These are phyloP conservation scores for Laspeyria flexula DNA, from an alignment of 2,888 invertebrate genomes.

Conservation along the genomic window DNA sequence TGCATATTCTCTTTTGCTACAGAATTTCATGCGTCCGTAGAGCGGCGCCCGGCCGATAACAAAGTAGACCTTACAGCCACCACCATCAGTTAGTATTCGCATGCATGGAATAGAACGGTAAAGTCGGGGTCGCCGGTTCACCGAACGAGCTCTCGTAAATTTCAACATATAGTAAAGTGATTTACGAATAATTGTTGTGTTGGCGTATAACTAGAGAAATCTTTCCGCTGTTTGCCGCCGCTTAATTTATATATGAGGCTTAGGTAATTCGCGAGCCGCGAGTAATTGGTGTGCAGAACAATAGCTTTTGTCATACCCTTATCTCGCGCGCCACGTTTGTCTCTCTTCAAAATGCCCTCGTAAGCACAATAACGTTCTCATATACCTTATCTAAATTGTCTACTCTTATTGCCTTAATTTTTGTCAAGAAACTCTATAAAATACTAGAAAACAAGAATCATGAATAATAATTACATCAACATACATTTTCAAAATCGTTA, in stretches of 20 bases:
- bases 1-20: conserved; percentile 85
- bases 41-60: conserved; percentile 45
- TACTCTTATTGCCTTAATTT: conserved; percentile 32
- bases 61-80: conserved; percentile 71
- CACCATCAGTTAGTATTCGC: conserved; percentile 69
- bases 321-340: conserved; percentile 79
- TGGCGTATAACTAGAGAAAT: conserved; percentile 86
- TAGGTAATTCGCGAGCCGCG: conserved; percentile 85
- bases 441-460: no score
- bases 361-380: conserved; percentile 72
- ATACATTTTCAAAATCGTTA: no score
- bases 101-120: conserved; percentile 52
- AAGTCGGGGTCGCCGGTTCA: conserved; percentile 69
- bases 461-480: no score
- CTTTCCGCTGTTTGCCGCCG: conserved; percentile 85
- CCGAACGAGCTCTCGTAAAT: conserved; percentile 79
- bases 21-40: conserved; percentile 75
- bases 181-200: conserved; percentile 87
- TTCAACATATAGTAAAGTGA: conserved; percentile 87
- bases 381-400: conserved; percentile 63
- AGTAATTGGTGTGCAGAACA: conserved; percentile 85
- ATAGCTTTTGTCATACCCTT: conserved; percentile 85
- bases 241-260: conserved; percentile 86
- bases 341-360: conserved; percentile 72
- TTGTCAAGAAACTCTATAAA: conserved; percentile 27